A percentile compares a stretch with the other conserved stretches of the same genome.
These are phyloP conservation scores for Micrasema longulum DNA, from an alignment of 1,140 invertebrate genomes.

Conservation along the genomic window DNA sequence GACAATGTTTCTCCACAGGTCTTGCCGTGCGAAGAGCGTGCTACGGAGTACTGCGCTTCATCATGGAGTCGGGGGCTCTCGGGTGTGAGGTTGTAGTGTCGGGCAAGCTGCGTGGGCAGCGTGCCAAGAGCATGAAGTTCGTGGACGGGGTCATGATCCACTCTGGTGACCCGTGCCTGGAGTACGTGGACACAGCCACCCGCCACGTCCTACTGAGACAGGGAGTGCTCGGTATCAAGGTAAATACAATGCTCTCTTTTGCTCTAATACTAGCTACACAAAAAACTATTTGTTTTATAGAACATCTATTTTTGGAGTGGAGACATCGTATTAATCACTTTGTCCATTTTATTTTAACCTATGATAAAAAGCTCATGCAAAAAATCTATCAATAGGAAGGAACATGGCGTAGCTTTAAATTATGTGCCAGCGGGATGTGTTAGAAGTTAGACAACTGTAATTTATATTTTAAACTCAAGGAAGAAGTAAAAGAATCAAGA, in stretches of 20 bases:
- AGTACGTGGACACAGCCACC: slow-evolving; percentile 98
- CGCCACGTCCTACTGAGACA: slow-evolving; percentile 97
- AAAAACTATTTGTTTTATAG: too few relatives aligned
- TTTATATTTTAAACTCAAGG: too few relatives aligned
- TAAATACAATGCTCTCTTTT: slow-evolving; percentile 31
- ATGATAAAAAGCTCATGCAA: too few relatives aligned
- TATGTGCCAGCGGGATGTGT: too few relatives aligned
- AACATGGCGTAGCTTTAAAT: too few relatives aligned
- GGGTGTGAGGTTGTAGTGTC: slow-evolving; percentile 99
- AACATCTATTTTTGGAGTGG: too few relatives aligned
- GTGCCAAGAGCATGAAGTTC: slow-evolving; percentile 99
- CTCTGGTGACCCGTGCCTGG: slow-evolving; percentile 97
- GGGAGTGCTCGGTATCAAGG: slow-evolving; percentile 91
- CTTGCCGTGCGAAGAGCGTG: slow-evolving; percentile 88
- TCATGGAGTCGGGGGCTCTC: slow-evolving; percentile 98
- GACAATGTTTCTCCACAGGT: slow-evolving; percentile 57
- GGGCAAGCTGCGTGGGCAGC: slow-evolving; percentile 97
- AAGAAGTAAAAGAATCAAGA: too few relatives aligned
- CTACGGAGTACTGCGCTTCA: slow-evolving; percentile 98
- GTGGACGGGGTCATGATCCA: slow-evolving; percentile 99
- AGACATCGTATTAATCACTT: too few relatives aligned
- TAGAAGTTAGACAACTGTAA: too few relatives aligned
- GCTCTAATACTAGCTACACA: not conserved
- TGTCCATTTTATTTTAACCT: too few relatives aligned
- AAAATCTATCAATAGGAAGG: too few relatives aligned